Evolutionary conservation across 2,888 invertebrate genomes (phyloP).

Genomic region (Agonopterix heracliana): DNA sequence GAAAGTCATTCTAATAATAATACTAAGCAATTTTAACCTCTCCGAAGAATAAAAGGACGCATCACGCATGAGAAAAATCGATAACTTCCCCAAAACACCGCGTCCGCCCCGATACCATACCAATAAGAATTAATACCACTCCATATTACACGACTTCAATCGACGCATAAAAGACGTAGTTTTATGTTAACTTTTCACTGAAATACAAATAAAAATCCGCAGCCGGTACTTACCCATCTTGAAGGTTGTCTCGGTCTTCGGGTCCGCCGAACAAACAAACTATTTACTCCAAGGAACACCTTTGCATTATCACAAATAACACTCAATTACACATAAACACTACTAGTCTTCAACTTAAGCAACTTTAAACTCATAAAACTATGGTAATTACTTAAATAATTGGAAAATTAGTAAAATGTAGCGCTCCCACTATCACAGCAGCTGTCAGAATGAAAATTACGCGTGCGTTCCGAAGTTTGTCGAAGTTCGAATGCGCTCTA

Average conservation of each 20-base stretch:
- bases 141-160: no score
- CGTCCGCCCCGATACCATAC: slow-evolving; percentile 20
- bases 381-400: slow-evolving; percentile 8
- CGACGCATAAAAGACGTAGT: background rate
- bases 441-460: slow-evolving; percentile 29
- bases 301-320: slow-evolving; percentile 48
- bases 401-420: slow-evolving; percentile 6
- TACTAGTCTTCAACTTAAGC: slow-evolving; percentile 17
- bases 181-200: background rate
- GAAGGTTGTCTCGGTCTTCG: slow-evolving; percentile 27
- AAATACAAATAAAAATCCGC: slow-evolving; percentile 1
- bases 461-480: slow-evolving; percentile 36
- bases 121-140: slow-evolving; percentile 18
- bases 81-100: slow-evolving; percentile 52
- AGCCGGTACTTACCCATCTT: slow-evolving; percentile 70
- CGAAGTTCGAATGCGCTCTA: slow-evolving; percentile 17
- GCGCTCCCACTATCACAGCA: slow-evolving; percentile 23
- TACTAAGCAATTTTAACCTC: slow-evolving; percentile 17
- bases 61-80: slow-evolving; percentile 58
- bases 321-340: slow-evolving; percentile 38
- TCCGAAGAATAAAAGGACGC: slow-evolving; percentile 15
- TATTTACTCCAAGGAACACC: slow-evolving; percentile 28
- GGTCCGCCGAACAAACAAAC: slow-evolving; percentile 26
- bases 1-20: no score
- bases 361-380: slow-evolving; percentile 19